Conservation (phyloP, 2,888 invertebrate species). For the Torymus aiolomorphi region DNA sequence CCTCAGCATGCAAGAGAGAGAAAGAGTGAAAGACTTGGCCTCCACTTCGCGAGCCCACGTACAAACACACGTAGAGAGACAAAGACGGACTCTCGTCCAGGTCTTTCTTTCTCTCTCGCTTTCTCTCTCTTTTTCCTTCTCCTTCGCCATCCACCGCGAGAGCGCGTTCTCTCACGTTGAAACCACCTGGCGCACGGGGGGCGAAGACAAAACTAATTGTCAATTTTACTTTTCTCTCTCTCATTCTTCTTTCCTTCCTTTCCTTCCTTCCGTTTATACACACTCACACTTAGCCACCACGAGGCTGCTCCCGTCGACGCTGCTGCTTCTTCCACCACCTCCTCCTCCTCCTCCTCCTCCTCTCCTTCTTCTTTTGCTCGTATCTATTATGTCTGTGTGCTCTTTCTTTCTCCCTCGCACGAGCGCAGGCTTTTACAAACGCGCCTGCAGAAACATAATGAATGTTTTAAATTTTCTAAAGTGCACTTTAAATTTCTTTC, state of each 20-base stretch:
- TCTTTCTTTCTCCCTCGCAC: too few species aligned
- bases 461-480: constrained; percentile 51
- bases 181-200: constrained; percentile 64
- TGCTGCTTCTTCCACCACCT: constrained; percentile 19
- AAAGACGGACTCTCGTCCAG: constrained; percentile 30
- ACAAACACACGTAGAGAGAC: too few species aligned
- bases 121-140: constrained; percentile 22
- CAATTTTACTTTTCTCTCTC: constrained; percentile 53
- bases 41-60: too few species aligned
- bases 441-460: constrained; percentile 38
- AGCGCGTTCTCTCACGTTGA: constrained; percentile 65
- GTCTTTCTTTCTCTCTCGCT: constrained; percentile 40
- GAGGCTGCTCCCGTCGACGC: too few species aligned
- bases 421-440: constrained; percentile 25
- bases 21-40: background rate
- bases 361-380: constrained; percentile 19
- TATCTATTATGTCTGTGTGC: constrained; percentile 22
- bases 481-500: constrained; percentile 39
- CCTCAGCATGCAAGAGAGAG: background rate
- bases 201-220: constrained; percentile 63
- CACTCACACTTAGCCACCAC: too few species aligned
- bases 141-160: constrained; percentile 35
- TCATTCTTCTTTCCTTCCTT: constrained; percentile 8
- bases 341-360: constrained; percentile 4
- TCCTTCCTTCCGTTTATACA: constrained; percentile 13